phyloP scores from a whole-genome alignment of 2,797 vertebrate species.

The Netta rufina region DNA sequence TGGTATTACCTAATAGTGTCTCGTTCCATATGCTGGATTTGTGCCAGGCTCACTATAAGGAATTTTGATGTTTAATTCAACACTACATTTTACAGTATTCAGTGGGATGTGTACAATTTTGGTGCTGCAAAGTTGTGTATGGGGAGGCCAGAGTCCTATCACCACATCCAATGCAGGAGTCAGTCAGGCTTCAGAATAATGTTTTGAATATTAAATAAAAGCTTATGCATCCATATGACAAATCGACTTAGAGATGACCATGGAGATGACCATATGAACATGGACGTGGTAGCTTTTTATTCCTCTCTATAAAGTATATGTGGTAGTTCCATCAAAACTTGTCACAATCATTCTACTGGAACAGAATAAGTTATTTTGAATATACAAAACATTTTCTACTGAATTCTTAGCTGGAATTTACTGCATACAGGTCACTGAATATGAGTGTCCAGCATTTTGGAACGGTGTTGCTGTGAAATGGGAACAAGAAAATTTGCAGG shows the following conservation, averaged over 20 bases:
- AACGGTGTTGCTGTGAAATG: neutral
- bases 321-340: constrained; percentile 23
- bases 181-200: constrained; percentile 16
- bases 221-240: constrained; percentile 21
- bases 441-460: neutral
- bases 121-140: neutral
- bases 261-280: constrained; percentile 26
- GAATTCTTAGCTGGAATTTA: constrained; percentile 1
- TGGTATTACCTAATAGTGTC: neutral
- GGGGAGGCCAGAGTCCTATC: neutral
- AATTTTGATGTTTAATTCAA: neutral
- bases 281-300: neutral
- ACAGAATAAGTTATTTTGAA: constrained; percentile 15
- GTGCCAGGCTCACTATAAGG: neutral
- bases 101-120: neutral
- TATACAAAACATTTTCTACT: neutral
- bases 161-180: neutral
- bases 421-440: neutral
- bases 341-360: constrained; percentile 15
- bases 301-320: constrained; percentile 10
- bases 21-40: neutral
- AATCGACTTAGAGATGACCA: constrained; percentile 29
- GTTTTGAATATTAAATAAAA: constrained; percentile 34
- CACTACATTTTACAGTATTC: neutral
- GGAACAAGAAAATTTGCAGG: neutral